Evolutionary conservation across 2,888 invertebrate genomes (phyloP), one percentile per base, ranked within the genome.

Genomic region (Dicranocentrus wangi): DNA sequence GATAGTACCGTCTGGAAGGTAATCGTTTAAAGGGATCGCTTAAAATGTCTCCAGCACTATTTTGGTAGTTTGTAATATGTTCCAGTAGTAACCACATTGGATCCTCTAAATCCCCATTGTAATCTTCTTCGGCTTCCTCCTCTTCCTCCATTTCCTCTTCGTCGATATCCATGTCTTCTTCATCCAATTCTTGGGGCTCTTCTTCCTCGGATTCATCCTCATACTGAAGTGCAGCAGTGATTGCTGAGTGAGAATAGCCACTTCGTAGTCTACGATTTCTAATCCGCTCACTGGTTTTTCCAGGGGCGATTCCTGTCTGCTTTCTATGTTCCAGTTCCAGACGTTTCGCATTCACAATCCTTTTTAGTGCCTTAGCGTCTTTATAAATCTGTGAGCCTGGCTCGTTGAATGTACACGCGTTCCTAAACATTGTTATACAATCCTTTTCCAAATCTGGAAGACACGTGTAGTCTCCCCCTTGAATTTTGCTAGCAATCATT

Each of bases 301-400:
- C 91, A 0, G 91, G 90, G 27, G 83, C 80, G 7, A 76, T 75
- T 17, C 83, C 80, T 8, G 60, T 73, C 28, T 63, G 66, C 85
- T 92, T 92, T 0, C 93, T 92, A 87, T 92, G 92, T 83, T 94
- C 94, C 13, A 95, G 90, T 88, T 95, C 95, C 75, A 92, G 90
- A 85, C 93, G 93, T 78, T 89, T 90, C 5, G 88, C 88, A 10
- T 88, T 88, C 68, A 91, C 90, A 84, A 95, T 93, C 91, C 94
- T 95, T 88, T 95, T 94, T 72, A 99, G 89, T 25, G 93, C 91
- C 88, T 95, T 96, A 0, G 98, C 97, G 89, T 98, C 97, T 89
- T 96, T 97, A 88, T 97, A 98, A 87, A 99, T 98, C 88, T 94
- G 94, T 15, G 98, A 98, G 1, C 97, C 97, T 0, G 99, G 97